phyloP scores from a whole-genome alignment of 2,113 vertebrate species.

The Neotoma lepida region DNA sequence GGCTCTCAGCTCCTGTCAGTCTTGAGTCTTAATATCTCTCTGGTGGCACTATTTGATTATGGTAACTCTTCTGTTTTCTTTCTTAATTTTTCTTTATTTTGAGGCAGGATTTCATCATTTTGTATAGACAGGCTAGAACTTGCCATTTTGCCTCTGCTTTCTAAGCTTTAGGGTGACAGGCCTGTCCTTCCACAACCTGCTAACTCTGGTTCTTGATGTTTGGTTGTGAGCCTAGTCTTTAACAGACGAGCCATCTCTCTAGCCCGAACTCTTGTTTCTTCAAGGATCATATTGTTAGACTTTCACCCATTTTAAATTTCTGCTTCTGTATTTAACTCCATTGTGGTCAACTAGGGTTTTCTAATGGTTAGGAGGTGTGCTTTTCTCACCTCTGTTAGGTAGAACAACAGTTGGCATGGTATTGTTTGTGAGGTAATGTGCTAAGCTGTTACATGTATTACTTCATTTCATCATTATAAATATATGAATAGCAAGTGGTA shows the following conservation, averaged over 20 bases:
- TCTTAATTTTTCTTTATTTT: not conserved
- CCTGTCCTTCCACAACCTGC: not conserved
- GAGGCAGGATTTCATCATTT: no score
- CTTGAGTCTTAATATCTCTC: not conserved
- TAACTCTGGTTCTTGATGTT: not conserved
- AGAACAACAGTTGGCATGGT: not conserved
- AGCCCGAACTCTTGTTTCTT: not conserved
- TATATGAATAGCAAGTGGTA: not conserved
- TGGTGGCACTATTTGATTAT: not conserved
- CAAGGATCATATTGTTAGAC: conserved; percentile 2
- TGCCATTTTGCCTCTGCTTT: not conserved
- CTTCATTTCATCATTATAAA: not conserved
- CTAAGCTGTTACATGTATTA: not conserved
- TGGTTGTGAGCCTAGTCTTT: not conserved
- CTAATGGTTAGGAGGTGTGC: not conserved
- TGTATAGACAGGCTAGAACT: no score
- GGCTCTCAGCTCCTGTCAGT: not conserved
- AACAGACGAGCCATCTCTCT: not conserved
- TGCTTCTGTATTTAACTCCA: not conserved
- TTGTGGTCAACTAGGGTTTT: conserved; percentile 14
- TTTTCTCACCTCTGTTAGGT: not conserved
- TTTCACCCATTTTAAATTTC: not conserved
- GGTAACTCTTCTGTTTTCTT: not conserved
- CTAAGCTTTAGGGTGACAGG: not conserved
- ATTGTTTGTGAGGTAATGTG: not conserved